phyloP scores from a whole-genome alignment of 2,888 invertebrate species.

The Cetonia aurata region DNA sequence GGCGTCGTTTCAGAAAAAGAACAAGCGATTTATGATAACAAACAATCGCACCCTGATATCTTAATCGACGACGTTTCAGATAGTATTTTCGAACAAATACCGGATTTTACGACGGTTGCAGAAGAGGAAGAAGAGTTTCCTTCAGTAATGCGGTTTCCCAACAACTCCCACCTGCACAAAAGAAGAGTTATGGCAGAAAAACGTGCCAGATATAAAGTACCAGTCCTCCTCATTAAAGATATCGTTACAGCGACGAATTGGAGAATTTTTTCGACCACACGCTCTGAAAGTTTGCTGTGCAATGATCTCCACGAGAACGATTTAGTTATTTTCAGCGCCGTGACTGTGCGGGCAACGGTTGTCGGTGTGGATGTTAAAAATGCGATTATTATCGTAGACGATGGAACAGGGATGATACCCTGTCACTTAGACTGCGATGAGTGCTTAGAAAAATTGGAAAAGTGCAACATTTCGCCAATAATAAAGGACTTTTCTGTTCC shows the following conservation, averaged over 20 bases:
- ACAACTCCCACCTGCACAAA: conserved; percentile 9
- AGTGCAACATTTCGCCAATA: not conserved
- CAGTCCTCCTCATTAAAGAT: conserved; percentile 10
- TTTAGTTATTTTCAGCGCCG: not conserved
- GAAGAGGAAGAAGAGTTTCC: conserved; percentile 1
- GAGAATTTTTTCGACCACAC: not conserved
- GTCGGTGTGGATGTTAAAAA: conserved; percentile 3
- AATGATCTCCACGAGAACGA: conserved; percentile 2
- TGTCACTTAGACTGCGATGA: not conserved
- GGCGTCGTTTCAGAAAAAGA: not conserved
- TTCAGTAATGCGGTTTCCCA: not conserved
- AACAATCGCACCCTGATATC: not conserved
- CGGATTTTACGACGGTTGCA: not conserved
- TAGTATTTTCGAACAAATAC: conserved; percentile 1
- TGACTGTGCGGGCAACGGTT: conserved; percentile 7
- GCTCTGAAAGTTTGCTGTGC: not conserved
- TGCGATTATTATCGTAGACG: not conserved
- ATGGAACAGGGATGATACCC: conserved; percentile 7
- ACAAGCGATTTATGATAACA: not conserved
- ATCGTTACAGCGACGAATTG: not conserved
- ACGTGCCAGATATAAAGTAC: conserved; percentile 6
- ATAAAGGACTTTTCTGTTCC: not conserved
- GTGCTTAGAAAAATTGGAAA: not conserved
- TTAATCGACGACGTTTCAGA: conserved; percentile 5
- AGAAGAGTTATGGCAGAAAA: not conserved